Conservation (phyloP, 2,888 invertebrate species). For the Lasioglossum leucozonium region DNA sequence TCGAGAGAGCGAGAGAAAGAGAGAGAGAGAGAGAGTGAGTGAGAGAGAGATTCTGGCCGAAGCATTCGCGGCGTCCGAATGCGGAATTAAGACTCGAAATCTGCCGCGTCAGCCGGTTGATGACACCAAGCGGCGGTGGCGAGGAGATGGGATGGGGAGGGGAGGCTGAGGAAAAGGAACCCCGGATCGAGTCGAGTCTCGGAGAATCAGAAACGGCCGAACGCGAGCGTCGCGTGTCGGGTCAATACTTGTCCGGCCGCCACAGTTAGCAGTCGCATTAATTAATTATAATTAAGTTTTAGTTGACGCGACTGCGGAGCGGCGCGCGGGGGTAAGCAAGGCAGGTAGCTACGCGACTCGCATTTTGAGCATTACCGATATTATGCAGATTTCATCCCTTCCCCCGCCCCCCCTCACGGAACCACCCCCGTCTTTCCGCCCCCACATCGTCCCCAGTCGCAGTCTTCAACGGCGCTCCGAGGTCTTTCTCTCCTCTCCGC, state of each 20-base stretch:
- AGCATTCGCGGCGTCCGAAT: conserved; percentile 48
- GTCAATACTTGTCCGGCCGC: conserved; percentile 81
- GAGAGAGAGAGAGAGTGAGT: neutral
- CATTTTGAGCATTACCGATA: conserved; percentile 84
- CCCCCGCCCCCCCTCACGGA: conserved; percentile 32
- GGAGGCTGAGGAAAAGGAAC: conserved; percentile 23
- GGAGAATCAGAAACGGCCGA: conserved; percentile 61
- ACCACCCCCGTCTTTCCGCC: conserved; percentile 56
- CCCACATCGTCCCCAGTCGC: conserved; percentile 46
- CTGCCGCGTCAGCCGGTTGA: conserved; percentile 51
- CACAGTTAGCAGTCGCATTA: conserved; percentile 88
- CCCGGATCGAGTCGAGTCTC: conserved; percentile 32
- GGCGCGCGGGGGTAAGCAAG: conserved; percentile 85
- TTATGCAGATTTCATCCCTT: conserved; percentile 81
- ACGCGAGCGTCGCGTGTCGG: conserved; percentile 60
- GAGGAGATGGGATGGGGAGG: too few relatives aligned
- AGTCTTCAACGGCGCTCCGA: conserved; percentile 73
- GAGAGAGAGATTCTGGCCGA: neutral
- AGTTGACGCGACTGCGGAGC: conserved; percentile 87
- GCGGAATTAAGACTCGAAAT: conserved; percentile 60
- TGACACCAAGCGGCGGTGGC: conserved; percentile 29
- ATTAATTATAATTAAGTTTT: conserved; percentile 94
- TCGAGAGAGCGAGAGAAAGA: neutral
- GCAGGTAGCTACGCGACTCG: conserved; percentile 81
- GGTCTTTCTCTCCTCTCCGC: conserved; percentile 71